Evolutionary conservation across 2,797 vertebrate genomes (phyloP).

Genomic region (Pachyuromys duprasi): DNA sequence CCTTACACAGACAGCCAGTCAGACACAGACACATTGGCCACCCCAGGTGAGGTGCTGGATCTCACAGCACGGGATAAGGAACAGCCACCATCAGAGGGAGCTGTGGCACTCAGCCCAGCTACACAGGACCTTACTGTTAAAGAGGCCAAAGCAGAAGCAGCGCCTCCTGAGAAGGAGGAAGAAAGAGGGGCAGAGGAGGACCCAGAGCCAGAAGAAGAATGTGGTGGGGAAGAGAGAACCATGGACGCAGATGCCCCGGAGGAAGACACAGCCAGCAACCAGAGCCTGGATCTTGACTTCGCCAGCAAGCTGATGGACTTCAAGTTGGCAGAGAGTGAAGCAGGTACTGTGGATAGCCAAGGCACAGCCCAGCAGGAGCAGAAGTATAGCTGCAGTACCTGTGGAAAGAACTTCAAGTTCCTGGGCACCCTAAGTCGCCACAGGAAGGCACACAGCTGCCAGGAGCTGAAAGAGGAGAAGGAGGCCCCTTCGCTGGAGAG

Average conservation of each 20-base stretch:
- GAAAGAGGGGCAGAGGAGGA: constrained; percentile 71
- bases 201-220: constrained; percentile 69
- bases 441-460: constrained; percentile 91
- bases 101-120: constrained; percentile 5
- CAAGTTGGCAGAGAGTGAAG: constrained; percentile 89
- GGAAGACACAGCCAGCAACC: constrained; percentile 95
- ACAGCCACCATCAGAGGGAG: background rate
- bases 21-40: constrained; percentile 87
- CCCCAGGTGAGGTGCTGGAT: constrained; percentile 88
- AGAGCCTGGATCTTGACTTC: constrained; percentile 96
- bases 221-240: constrained; percentile 71
- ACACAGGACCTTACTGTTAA: background rate
- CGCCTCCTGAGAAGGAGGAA: background rate
- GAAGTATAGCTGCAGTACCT: constrained; percentile 92
- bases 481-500: constrained; percentile 79
- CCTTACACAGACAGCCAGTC: constrained; percentile 93
- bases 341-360: constrained; percentile 69
- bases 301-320: constrained; percentile 97
- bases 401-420: constrained; percentile 96
- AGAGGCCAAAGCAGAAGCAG: background rate
- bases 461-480: constrained; percentile 84
- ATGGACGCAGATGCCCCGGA: constrained; percentile 89
- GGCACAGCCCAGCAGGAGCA: constrained; percentile 77
- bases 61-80: constrained; percentile 87
- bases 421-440: constrained; percentile 95